Percentiles rank a stretch among this genome's conserved stretches.
Evolutionary conservation across 1,140 invertebrate species (phyloP).

Genomic region (Macrocentrus cingulum): DNA sequence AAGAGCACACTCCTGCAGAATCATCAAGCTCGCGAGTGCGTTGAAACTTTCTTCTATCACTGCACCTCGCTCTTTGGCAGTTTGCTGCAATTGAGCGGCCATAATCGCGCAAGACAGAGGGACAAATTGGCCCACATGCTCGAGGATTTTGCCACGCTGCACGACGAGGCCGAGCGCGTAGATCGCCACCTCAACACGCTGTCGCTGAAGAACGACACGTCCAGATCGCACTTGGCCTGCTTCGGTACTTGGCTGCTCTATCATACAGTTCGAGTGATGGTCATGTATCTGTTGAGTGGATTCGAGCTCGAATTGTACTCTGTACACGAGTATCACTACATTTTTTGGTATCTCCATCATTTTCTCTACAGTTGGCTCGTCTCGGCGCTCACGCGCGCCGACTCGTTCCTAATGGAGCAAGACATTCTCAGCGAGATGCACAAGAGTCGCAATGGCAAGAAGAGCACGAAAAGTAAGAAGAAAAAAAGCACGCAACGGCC

Average conservation of each 20-base stretch:
- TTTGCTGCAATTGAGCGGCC: conserved; percentile 88
- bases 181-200: conserved; percentile 81
- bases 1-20: conserved; percentile 68
- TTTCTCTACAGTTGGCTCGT: conserved; percentile 92
- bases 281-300: conserved; percentile 90
- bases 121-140: conserved; percentile 90
- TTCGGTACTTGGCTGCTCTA: conserved; percentile 96
- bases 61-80: conserved; percentile 86
- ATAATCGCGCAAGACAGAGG: conserved; percentile 91
- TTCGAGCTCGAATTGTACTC: conserved; percentile 95
- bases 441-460: conserved; percentile 61
- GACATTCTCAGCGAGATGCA: conserved; percentile 63
- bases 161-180: conserved; percentile 93
- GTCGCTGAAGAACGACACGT: conserved; percentile 68
- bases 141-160: conserved; percentile 86
- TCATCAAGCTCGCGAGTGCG: conserved; percentile 77
- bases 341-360: conserved; percentile 96
- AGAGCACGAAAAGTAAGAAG: conserved; percentile 69
- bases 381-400: conserved; percentile 86
- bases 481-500: conserved; percentile 69
- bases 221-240: conserved; percentile 77
- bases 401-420: conserved; percentile 79
- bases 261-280: conserved; percentile 94
- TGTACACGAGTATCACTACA: conserved; percentile 94
- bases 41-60: conserved; percentile 85